Base-by-base conservation (phyloP, 2,797 vertebrate species). In the Malacoctenus gilli region DNA sequence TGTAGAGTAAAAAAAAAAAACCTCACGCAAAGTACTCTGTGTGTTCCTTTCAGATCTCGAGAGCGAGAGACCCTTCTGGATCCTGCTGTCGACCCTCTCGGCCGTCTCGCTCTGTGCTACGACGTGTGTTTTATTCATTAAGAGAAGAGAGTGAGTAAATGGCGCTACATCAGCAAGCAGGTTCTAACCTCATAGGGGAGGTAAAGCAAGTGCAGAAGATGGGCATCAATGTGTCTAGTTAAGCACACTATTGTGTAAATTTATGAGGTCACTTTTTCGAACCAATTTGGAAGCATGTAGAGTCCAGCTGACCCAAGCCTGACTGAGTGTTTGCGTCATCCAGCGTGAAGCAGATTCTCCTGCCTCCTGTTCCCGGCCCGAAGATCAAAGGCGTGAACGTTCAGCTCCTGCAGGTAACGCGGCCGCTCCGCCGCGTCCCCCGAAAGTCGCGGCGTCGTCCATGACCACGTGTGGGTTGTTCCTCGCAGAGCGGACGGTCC, bases 331-430 rank as follows among this genome's bases (percentile, higher is more conserved):
- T 65, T 57, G 50, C 58, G 57, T 28, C 2, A 28, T 28, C 9
- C 30, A 97, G 95, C 66, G 89, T 96, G 84, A 80, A 92, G 75
- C 81, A 82, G 41, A 90, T 80, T 75, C 85, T 98, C 67, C 86
- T 98, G 20, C 95, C 96, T 2, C 94, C 94, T 16, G 91, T 98
- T 84, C 96, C 96, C 0, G 91, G 93, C 80, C 96, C 96, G 2
- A 97, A 95, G 89, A 98, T 98, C 84, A 93, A 85, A 88, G 96
- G 94, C 72, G 86, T 98, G 61, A 94, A 97, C 71, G 77, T 83
- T 54, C 89, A 92, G 15, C 89, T 93, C 16, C 83, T 95, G 18
- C 93, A 96, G 94, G 96, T 96, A 87, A 89, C 48, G 37, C 8
- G 48, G 6, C 12, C 2, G 16, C 35, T 44, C 3, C 14, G 15